A percentile compares a stretch with the other conserved stretches of the same genome.
Conservation (phyloP, 2,888 invertebrate species). For the Ypsolopha sequella region DNA sequence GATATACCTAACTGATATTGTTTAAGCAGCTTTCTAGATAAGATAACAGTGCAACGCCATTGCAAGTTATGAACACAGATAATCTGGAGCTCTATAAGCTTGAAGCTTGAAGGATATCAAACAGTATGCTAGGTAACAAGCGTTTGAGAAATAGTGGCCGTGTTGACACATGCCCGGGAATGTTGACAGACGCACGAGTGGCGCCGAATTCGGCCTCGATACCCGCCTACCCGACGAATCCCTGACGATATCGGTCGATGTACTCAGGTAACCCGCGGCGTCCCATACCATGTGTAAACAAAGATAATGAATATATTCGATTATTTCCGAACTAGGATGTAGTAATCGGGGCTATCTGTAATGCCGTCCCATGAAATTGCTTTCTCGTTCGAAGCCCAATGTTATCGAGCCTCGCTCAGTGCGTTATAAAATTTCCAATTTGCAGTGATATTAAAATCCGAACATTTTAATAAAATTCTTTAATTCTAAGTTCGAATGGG, state of each 20-base stretch:
- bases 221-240: conserved; percentile 7
- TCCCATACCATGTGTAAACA: conserved; percentile 9
- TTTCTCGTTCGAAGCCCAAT: neutral
- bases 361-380: neutral
- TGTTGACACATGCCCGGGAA: conserved; percentile 41
- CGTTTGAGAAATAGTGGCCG: conserved; percentile 41
- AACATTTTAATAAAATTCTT: conserved; percentile 3
- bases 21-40: conserved; percentile 43
- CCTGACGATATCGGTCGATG: conserved; percentile 4
- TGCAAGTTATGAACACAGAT: neutral
- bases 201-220: conserved; percentile 21
- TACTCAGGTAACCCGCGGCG: conserved; percentile 4
- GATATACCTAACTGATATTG: conserved; percentile 19
- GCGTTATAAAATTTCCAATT: conserved; percentile 25
- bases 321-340: neutral
- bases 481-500: conserved; percentile 11
- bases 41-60: conserved; percentile 32
- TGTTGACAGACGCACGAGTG: conserved; percentile 33
- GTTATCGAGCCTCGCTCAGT: conserved; percentile 1
- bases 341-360: neutral
- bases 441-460: conserved; percentile 7
- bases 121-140: conserved; percentile 1
- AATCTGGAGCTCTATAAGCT: neutral
- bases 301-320: conserved; percentile 7
- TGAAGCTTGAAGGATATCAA: neutral